Evolutionary conservation across 2,888 invertebrate genomes (phyloP), one percentile per base, ranked within the genome.

Genomic region (Lagria hirta): DNA sequence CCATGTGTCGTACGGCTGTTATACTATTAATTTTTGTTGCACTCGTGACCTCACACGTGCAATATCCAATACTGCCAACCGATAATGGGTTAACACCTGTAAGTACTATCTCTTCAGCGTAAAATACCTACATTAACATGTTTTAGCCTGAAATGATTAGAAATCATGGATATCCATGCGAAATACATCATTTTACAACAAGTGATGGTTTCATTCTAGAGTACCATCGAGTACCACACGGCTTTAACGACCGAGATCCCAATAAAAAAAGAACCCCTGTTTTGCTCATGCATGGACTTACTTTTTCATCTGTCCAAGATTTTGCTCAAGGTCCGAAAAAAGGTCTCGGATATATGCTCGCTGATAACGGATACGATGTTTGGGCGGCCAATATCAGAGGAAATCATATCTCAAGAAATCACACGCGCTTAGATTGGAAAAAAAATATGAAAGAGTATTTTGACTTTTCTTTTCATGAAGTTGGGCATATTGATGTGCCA

Each of bases 331-430:
- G 50, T 0, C 44, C 47, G 1, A 32, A 33, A 0, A 47, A 45
- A 14, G 42, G 44, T 15, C 6, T 48, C 50, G 58, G 50, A 6
- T 64, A 57, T 37, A 29, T 60, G 2, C 46, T 66, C 7, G 61
- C 63, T n/a, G 62, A 66, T 35, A 51, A 57, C 33, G 65, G 65
- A 1, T 66, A 62, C 34, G 65, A 66, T 37, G 63, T 65, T 1
- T 61, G 62, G 91, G 71, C 92, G 73, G 85, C 86, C 0, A 92
- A 91, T 64, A 79, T 79, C 10, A 78, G 91, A 2, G 91, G 91
- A 3, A 89, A 83, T 61, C 74, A 71, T 2, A 82, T 80, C 58
- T 75, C 76, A 6, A 69, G 71, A 27, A 65, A 67, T 7, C 82
- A 83, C 58, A 57, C 67, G 3, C 68, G 60, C 4, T 55, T 66